Percentiles rank a stretch among this genome's conserved stretches.
Evolutionary conservation across 2,113 vertebrate genomes (phyloP).

Genomic region (Gobio gobio): DNA sequence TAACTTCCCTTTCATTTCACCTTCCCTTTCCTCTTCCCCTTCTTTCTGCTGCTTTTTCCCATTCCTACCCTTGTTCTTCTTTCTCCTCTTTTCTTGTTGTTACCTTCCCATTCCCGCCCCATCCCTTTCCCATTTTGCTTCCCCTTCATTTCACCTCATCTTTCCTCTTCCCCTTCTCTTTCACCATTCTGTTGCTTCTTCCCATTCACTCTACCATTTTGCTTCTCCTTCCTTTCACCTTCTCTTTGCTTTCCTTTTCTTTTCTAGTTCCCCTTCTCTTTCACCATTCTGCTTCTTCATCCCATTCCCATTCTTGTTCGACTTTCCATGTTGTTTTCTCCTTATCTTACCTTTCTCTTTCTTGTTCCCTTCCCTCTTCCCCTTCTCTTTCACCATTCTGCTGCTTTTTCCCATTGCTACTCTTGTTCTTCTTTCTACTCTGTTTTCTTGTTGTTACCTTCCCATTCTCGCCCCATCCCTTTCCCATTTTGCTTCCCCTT

Average conservation of each 20-base stretch:
- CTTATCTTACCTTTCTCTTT: no score
- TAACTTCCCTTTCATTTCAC: neutral
- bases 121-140: neutral
- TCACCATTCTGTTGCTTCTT: no score
- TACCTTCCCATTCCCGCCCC: neutral
- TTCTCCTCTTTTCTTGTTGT: neutral
- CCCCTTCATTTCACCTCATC: no score
- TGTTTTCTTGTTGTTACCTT: neutral
- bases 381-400: neutral
- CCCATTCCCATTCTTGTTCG: neutral
- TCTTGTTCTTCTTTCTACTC: fast-evolving
- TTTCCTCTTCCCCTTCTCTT: no score
- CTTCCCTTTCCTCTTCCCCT: neutral
- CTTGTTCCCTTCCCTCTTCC: neutral
- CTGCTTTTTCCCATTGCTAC: neutral
- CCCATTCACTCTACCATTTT: neutral
- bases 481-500: neutral
- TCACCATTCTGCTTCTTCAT: neutral
- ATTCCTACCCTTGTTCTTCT: neutral
- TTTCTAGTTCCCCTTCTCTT: neutral
- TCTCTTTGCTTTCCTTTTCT: no score
- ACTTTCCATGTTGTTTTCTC: neutral
- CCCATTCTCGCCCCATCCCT: neutral
- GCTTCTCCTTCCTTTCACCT: neutral
- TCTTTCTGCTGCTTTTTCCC: neutral